Base-by-base conservation (phyloP, 1,140 invertebrate species). In the Mya arenaria region DNA sequence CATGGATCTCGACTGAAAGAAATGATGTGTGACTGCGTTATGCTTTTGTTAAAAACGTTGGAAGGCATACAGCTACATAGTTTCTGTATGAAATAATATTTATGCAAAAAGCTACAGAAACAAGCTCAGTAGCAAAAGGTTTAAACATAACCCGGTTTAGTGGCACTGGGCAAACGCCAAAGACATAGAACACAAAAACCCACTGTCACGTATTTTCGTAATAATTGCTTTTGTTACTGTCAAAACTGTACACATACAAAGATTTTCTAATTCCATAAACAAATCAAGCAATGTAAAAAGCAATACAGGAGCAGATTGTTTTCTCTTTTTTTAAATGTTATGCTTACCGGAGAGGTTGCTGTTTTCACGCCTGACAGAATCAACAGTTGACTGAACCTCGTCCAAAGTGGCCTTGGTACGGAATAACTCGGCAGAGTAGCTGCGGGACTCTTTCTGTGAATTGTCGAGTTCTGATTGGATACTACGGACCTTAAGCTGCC, bases 341-440 rank as follows among this genome's bases (percentile, higher is more conserved):
- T 48, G n/a, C 87, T 84, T 87, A 94, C 94, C 97, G 87, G 97
- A 97, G 87, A 99, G 95, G 94, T 99, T 99, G 95, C 99, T 99
- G 96, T 99, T 99, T 94, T 99, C 99, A 90, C 99, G 96, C 92
- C 97, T 96, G 72, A 99, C 97, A 85, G 97, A 97, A 93, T 99
- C 98, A 91, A 99, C 95, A 93, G 98, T 97, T 94, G 99, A 98
- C 93, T 98, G 83, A 41, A 96, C 96, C 94, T 99, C 99, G 93
- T 99, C 99, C 93, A 99, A 98, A 84, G 97, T 97, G 89, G 98
- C 97, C 95, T 98, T 98, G 89, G 99, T 96, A 93, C 98, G 97
- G 97, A 99, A 99, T 85, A 99, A 94, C 94, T 99, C 99, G 85
- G 99, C 99, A 92, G 98, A 99, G 95, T 99, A 99, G 95, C 99